Evolutionary conservation across 2,888 invertebrate genomes (phyloP), one percentile per base, ranked within the genome.

Genomic region (Scelioninae gen. 1): DNA sequence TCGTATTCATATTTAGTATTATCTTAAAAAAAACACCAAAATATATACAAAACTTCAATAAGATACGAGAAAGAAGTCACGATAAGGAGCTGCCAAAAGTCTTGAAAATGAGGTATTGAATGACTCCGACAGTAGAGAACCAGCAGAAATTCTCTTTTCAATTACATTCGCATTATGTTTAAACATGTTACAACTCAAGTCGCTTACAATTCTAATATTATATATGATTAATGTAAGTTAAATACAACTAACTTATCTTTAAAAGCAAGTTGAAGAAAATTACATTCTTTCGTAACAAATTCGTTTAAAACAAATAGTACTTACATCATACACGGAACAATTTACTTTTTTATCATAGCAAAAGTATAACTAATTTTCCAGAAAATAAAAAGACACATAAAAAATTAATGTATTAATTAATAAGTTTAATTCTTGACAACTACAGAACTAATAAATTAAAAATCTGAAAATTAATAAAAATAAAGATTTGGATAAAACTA

Each of bases 81-180:
- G 78, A 78, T 78, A 78, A 78, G 63, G 63, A 63, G 32, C 56
- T 62, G 69, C 78, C 71, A 78, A 78, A 78, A 74, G 72, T 60
- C 66, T 53, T 23, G 72, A 32, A 66, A 72, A 71, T 66, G 65
- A 79, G 63, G 16, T 58, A 63, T 49, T 32, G 49, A 79, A 58
- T 58, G 49, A 56, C 31, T 31, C 66, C 60, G 58, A 66, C 45
- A 58, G 56, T 51, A 11, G 47, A 16, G 11, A 53, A 15, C 34
- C 51, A 53, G 32, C 38, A 31, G 63, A 56, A 65, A 68, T 66
- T 66, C 51, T 32, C 53, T 80, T 74, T 74, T 80, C 74, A 80
- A 80, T 74, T 80, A 80, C 71, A 74, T 80, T 80, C 68, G 63
- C 65, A 47, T 72, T 74, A 80, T 68, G 38, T 69, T 80, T 55